Base-by-base conservation (phyloP, 2,888 invertebrate species). In the Melikaiella ostensackeni region DNA sequence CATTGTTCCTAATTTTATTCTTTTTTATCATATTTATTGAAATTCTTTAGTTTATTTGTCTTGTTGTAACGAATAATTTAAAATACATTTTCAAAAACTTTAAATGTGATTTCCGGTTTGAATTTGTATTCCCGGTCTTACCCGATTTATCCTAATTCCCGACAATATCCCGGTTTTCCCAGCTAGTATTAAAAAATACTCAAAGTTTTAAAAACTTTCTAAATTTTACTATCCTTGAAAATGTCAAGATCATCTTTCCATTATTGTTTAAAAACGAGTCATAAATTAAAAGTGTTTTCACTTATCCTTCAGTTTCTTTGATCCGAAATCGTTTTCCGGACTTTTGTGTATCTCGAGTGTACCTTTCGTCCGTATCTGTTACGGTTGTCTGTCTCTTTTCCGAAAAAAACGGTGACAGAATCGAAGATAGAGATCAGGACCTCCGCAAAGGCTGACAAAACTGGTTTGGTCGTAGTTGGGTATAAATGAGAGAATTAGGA, bases 361-460 rank as follows among this genome's bases (percentile, higher is more conserved):
- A 59, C 27, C 59, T 59, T 24, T 27, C 13, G 59, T 59, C 59
- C 24, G 59, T 27, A 59, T 59, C 59, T 16, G 59, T 59, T 59
- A 59, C 59, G 59, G 59, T 59, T 59, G 27, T 59, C 27, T 59
- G 59, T 59, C 59, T 59, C 59, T 59, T 59, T 59, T 59, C 59
- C 59, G 50, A 70, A 50, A 70, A 70, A 42, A 70, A 70, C 50
- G 30, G 33, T 70, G 70, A 70, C 70, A 70, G 50, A 50, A 70
- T 70, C 50, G 27, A 50, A 70, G 50, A 70, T 70, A 70, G 50
- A 70, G 70, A 70, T 70, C 70, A 70, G 70, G 70, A 70, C 70
- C 70, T 70, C 46, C 50, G 50, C n/a, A 30, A 55, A 70, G 30
- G 70, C 50, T 70, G 50, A 70, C 50, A 21, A 70, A 70, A 70